phyloP scores from a whole-genome alignment of 1,140 invertebrate species.

The Sycophila sp. region DNA sequence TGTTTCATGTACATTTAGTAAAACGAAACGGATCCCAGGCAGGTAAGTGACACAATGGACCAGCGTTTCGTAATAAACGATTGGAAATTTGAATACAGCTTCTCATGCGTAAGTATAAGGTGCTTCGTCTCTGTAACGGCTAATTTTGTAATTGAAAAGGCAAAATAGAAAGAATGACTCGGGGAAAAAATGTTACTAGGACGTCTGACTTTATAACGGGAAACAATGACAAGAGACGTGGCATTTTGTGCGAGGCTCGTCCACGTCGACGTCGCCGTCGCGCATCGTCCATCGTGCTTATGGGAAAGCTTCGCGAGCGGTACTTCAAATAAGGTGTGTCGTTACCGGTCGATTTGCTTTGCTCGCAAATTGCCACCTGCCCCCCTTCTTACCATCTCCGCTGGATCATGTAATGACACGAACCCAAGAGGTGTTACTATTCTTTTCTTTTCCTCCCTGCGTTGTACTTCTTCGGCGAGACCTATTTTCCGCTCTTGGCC shows the following conservation, averaged over 20 bases:
- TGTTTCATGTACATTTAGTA: too few species aligned
- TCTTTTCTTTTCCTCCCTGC: background rate
- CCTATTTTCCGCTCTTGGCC: too few species aligned
- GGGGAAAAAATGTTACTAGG: background rate
- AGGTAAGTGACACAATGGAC: too few species aligned
- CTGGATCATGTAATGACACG: conserved; percentile 4
- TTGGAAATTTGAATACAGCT: too few species aligned
- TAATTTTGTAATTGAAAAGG: too few species aligned
- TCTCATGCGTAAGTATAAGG: too few species aligned
- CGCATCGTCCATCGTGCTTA: too few species aligned
- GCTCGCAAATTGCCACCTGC: background rate
- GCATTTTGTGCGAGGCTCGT: background rate
- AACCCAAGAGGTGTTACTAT: background rate
- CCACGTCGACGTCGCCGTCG: background rate
- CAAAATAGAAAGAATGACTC: background rate
- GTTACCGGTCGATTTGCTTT: background rate
- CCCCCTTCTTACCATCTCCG: background rate
- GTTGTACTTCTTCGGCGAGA: too few species aligned
- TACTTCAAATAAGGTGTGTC: conserved; percentile 1
- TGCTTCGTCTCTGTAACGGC: too few species aligned
- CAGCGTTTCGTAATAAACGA: too few species aligned
- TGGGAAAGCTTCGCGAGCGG: conserved; percentile 1
- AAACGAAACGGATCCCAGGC: too few species aligned
- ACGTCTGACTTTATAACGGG: background rate
- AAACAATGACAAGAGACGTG: background rate